Percentiles rank a stretch among this genome's conserved stretches.
Conservation (phyloP, 2,888 invertebrate species). For the Toxonevra muliebris region DNA sequence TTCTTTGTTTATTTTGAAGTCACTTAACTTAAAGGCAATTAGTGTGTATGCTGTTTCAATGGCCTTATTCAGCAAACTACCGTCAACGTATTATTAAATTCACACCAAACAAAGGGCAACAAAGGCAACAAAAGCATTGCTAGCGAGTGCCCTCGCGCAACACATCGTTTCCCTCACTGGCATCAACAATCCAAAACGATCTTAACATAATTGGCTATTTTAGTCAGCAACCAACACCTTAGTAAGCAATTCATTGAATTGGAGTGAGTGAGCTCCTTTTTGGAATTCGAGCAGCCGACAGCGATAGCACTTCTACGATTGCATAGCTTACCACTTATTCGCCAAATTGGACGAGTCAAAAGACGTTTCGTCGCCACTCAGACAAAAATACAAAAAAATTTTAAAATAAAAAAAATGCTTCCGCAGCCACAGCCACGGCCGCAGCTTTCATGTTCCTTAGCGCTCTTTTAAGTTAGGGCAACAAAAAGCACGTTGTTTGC, state of each 20-base stretch:
- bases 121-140: conserved; percentile 8
- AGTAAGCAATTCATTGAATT: conserved; percentile 45
- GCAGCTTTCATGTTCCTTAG: not conserved
- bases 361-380: conserved; percentile 55
- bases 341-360: conserved; percentile 51
- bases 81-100: conserved; percentile 4
- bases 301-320: conserved; percentile 36
- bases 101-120: not conserved
- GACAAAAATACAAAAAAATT: conserved; percentile 4
- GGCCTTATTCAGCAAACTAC: not conserved
- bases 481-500: not conserved
- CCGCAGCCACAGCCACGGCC: conserved; percentile 28
- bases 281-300: conserved; percentile 50
- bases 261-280: conserved; percentile 20
- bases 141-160: not conserved
- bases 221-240: conserved; percentile 54
- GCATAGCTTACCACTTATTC: conserved; percentile 39
- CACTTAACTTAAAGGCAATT: not conserved
- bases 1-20: conserved; percentile 1
- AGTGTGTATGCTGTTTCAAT: not conserved
- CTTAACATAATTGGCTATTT: conserved; percentile 54
- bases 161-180: conserved; percentile 35
- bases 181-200: conserved; percentile 47
- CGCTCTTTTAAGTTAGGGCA: not conserved
- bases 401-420: conserved; percentile 34